Percentiles rank a stretch among this genome's conserved stretches.
Evolutionary conservation across 2,113 vertebrate species (phyloP).

Genomic region (Microcebus ravelobensis): DNA sequence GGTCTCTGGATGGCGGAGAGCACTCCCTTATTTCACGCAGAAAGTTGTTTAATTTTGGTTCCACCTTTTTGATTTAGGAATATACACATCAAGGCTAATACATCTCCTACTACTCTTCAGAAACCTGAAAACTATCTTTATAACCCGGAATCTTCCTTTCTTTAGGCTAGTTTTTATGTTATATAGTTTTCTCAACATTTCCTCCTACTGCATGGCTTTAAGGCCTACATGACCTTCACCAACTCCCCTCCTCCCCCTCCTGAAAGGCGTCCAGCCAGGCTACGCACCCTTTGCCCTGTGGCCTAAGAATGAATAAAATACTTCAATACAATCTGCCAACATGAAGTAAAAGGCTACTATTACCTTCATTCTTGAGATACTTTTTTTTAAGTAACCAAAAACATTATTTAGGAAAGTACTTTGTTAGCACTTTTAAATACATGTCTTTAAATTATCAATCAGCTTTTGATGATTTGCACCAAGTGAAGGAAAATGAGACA

Average conservation of each 20-base stretch:
- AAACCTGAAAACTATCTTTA: not conserved
- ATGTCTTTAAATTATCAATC: not conserved
- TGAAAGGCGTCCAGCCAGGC: not conserved
- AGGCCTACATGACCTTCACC: not conserved
- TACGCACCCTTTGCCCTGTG: rapidly evolving
- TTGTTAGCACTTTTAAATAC: not conserved
- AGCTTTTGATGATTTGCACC: not conserved
- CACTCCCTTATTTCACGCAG: no score
- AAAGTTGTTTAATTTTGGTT: not conserved
- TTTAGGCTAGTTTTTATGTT: not conserved
- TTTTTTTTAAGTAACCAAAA: not conserved
- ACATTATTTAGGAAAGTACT: not conserved
- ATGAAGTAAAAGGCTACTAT: not conserved
- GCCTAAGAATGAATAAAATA: not conserved
- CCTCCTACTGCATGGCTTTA: not conserved
- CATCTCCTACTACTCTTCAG: not conserved
- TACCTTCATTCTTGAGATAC: not conserved
- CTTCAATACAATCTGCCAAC: not conserved
- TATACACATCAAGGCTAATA: not conserved
- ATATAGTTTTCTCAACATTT: not conserved
- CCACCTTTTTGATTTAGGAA: not conserved
- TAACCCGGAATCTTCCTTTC: not conserved
- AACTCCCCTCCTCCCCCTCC: not conserved
- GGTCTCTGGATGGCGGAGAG: not conserved
- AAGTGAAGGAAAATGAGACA: not conserved